Evolutionary conservation across 2,888 invertebrate species (phyloP).

Genomic region (Xiphydria camelus): DNA sequence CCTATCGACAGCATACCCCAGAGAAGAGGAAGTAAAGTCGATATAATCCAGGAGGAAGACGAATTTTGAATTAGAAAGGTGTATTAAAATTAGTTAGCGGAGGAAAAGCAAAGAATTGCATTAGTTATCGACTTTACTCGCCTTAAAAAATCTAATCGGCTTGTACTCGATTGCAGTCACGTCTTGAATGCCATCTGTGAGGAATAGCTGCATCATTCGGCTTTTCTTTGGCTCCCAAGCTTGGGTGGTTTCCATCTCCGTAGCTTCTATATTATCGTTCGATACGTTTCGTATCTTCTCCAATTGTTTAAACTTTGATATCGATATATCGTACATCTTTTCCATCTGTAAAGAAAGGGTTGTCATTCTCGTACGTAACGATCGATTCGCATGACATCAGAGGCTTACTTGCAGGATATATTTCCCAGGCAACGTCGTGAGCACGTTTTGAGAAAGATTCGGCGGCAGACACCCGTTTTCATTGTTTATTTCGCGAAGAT

Average conservation of each 20-base stretch:
- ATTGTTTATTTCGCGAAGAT: slow-evolving; percentile 64
- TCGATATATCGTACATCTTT: slow-evolving; percentile 55
- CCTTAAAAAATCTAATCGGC: slow-evolving; percentile 63
- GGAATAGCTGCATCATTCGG: slow-evolving; percentile 70
- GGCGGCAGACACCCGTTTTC: slow-evolving; percentile 66
- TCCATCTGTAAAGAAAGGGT: slow-evolving; percentile 46
- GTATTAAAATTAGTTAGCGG: too few relatives aligned
- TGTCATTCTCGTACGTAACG: too few relatives aligned
- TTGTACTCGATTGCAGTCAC: slow-evolving; percentile 74
- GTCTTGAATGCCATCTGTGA: slow-evolving; percentile 77
- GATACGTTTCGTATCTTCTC: slow-evolving; percentile 58
- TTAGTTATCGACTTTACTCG: slow-evolving; percentile 52
- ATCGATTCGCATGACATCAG: slow-evolving; percentile 45
- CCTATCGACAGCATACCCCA: neutral
- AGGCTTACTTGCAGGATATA: slow-evolving; percentile 67
- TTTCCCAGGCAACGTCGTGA: slow-evolving; percentile 60
- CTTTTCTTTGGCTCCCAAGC: slow-evolving; percentile 62
- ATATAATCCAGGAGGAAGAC: too few relatives aligned
- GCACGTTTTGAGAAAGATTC: slow-evolving; percentile 59
- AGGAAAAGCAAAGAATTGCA: too few relatives aligned
- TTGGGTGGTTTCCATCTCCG: slow-evolving; percentile 64
- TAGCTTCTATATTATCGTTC: slow-evolving; percentile 61
- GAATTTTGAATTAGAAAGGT: too few relatives aligned
- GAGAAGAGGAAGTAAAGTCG: too few relatives aligned
- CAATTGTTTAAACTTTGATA: slow-evolving; percentile 50